Conservation (phyloP, 2,888 invertebrate genomes). For the Ichneumoninae sp. region DNA sequence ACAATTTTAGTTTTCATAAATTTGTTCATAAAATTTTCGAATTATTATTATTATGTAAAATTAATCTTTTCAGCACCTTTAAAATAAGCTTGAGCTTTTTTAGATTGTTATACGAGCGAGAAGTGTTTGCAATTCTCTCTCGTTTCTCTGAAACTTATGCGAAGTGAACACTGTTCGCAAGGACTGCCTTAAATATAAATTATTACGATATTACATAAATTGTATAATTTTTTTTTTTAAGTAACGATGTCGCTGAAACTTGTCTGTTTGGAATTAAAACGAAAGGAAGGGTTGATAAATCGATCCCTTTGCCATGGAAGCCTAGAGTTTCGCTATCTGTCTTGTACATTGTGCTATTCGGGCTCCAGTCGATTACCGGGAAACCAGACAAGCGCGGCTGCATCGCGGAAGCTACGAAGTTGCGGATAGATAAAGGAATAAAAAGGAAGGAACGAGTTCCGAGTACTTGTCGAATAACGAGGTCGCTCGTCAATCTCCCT, state of each 20-base stretch:
- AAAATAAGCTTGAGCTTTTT: too few species aligned
- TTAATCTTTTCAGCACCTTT: too few species aligned
- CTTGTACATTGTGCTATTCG: neutral
- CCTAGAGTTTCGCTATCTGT: neutral
- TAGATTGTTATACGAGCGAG: too few species aligned
- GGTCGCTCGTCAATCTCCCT: slow-evolving; percentile 58
- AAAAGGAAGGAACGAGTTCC: slow-evolving; percentile 34
- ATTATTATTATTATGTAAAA: too few species aligned
- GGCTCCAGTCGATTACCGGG: slow-evolving; percentile 38
- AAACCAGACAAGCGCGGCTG: slow-evolving; percentile 19
- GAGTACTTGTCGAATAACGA: slow-evolving; percentile 60
- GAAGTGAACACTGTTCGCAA: too few species aligned
- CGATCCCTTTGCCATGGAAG: slow-evolving; percentile 27
- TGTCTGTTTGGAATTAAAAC: neutral
- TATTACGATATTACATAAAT: neutral
- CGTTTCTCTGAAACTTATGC: too few species aligned
- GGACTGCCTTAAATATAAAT: neutral
- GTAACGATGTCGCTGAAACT: neutral
- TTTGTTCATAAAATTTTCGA: too few species aligned
- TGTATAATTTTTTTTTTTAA: neutral
- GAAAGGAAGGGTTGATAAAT: slow-evolving; percentile 21
- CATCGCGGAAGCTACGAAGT: slow-evolving; percentile 11
- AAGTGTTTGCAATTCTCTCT: too few species aligned
- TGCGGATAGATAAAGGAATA: slow-evolving; percentile 33
- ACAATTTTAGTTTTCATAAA: too few species aligned